phyloP scores from a whole-genome alignment of 2,888 invertebrate genomes.

The Craniophora ligustri region DNA sequence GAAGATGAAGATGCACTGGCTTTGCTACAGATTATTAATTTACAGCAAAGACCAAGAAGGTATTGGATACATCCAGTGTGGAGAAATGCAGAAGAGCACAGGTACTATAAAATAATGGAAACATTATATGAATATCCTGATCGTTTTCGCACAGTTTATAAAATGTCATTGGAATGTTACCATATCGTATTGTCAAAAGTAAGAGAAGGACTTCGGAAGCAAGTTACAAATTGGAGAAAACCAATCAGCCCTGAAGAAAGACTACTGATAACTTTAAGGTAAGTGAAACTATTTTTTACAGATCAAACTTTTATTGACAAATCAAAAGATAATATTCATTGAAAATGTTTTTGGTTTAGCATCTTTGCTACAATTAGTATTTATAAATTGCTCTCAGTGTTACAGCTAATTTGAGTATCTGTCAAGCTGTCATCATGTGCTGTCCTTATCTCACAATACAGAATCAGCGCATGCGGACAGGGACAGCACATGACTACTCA shows the following conservation, averaged over 20 bases:
- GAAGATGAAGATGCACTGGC: slow-evolving; percentile 35
- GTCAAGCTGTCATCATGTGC: slow-evolving; percentile 35
- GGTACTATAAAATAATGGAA: slow-evolving; percentile 35
- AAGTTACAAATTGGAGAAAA: slow-evolving; percentile 37
- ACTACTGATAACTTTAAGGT: slow-evolving; percentile 38
- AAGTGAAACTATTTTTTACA: slow-evolving; percentile 31
- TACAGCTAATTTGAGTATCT: slow-evolving; percentile 35
- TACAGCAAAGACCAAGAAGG: slow-evolving; percentile 36
- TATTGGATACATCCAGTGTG: slow-evolving; percentile 38
- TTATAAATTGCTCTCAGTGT: slow-evolving; percentile 40
- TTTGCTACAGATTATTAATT: slow-evolving; percentile 37
- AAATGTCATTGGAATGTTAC: slow-evolving; percentile 42
- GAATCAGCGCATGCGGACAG: slow-evolving; percentile 41
- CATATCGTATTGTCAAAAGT: slow-evolving; percentile 39
- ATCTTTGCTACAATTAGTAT: slow-evolving; percentile 32
- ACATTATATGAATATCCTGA: slow-evolving; percentile 38
- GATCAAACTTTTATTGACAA: slow-evolving; percentile 17
- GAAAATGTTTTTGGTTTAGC: slow-evolving; percentile 31
- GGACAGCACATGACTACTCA: slow-evolving; percentile 43
- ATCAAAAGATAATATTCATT: slow-evolving; percentile 32
- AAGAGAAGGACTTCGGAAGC: slow-evolving; percentile 37
- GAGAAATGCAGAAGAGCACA: slow-evolving; percentile 24
- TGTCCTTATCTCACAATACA: slow-evolving; percentile 38
- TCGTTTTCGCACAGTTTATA: slow-evolving; percentile 39
- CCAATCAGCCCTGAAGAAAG: slow-evolving; percentile 37